Evolutionary conservation across 2,113 vertebrate genomes (phyloP), one percentile per base, ranked within the genome.

Genomic region (Pachyramphus minor): DNA sequence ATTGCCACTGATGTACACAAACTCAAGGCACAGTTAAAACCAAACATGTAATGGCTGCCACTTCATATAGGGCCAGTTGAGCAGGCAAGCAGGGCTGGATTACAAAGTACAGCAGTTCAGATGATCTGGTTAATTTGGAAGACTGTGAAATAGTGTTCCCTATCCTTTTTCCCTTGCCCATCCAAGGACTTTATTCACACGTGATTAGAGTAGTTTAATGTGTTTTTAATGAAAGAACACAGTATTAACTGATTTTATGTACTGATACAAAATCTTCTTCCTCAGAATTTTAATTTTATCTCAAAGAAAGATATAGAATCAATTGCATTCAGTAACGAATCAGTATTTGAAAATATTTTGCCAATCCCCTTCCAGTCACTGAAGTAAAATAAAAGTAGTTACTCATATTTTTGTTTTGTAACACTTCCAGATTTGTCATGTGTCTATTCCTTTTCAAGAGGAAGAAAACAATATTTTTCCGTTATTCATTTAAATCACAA

Each of bases 41-140:
- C 11, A 41, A 50, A 64, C 6, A 21, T 11, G 6, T 8, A n/a
- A 5, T 18, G 69, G 19, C 16, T 91, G 5, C 49, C 60, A 19
- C 30, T 63, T 87, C 8, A 2, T 37, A 50, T 12, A 41, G 27
- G 11, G 21, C 19, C 28, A 19, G 25, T 9, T 0, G 0, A 67
- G 11, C 9, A 35, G 31, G 28, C 23, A 68, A 55, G 52, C 17
- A 75, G 25, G 30, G 18, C 35, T 71, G 33, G n/a, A 66, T 6
- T 6, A 35, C 19, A 22, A 74, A 69, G 6, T 9, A 53, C 11
- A 73, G 31, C 13, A 28, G 37, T 22, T 85, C 56, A 45, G 27
- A 37, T 24, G 41, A 77, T 69, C 20, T 66, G 10, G 8, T 41
- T 66, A 62, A 53, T 80, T 72, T 73, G 33, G 33, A 75, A 55